Conservation (phyloP, 2,797 vertebrate species). For the Pseudochirops cupreus region DNA sequence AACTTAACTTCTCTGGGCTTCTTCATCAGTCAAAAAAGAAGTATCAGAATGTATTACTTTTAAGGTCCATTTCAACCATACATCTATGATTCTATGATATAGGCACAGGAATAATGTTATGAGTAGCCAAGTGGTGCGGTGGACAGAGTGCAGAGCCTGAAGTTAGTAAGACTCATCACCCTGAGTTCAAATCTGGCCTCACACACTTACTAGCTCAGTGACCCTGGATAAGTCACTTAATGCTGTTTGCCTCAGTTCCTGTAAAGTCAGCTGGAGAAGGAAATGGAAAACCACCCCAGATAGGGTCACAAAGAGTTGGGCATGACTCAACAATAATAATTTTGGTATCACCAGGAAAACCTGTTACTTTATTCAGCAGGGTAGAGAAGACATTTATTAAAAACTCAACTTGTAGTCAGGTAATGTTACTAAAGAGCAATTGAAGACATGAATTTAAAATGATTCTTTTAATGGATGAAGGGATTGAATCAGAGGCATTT, state of each 20-base stretch:
- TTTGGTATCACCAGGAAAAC: not conserved
- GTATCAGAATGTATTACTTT: not conserved
- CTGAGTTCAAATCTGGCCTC: not conserved
- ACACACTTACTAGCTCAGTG: not conserved
- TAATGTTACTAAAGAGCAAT: not conserved
- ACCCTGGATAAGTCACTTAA: not conserved
- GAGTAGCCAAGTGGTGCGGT: not conserved
- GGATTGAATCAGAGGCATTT: not conserved
- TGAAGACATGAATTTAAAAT: not conserved
- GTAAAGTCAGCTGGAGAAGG: not conserved
- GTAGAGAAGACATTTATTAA: not conserved
- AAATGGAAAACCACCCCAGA: not conserved
- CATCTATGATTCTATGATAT: not conserved
- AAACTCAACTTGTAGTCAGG: not conserved
- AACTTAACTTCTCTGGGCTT: not conserved
- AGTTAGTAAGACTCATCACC: not conserved
- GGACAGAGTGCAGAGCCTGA: no score
- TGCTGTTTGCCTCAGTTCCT: not conserved
- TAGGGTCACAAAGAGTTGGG: not conserved
- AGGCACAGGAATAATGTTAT: not conserved
- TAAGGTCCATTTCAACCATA: not conserved
- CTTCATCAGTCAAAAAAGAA: slow-evolving; percentile 1
- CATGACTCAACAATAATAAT: not conserved
- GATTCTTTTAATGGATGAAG: not conserved
- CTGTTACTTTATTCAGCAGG: not conserved